phyloP scores from a whole-genome alignment of 2,113 vertebrate genomes.

The Tonatia bakeri region DNA sequence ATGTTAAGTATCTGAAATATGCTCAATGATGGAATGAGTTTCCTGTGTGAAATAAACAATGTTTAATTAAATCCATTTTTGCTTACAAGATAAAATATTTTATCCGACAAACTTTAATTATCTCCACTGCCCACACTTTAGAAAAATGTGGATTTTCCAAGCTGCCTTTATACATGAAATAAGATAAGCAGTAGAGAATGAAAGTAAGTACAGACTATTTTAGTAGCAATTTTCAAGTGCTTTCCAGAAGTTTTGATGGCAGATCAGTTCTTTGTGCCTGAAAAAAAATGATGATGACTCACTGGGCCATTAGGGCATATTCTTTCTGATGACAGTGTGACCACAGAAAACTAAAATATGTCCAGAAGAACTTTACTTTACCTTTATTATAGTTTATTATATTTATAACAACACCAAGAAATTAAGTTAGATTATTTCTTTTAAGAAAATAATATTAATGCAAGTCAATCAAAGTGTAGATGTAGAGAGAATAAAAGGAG shows the following conservation, averaged over 20 bases:
- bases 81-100: constrained; percentile 51
- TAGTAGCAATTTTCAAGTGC: not conserved
- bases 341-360: not conserved
- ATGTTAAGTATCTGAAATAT: constrained; percentile 42
- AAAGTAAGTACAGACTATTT: constrained; percentile 21
- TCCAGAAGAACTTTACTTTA: not conserved
- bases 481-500: not conserved
- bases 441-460: not conserved
- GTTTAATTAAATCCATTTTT: constrained; percentile 54
- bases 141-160: constrained; percentile 49
- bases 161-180: constrained; percentile 38
- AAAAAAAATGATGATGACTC: not conserved
- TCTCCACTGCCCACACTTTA: constrained; percentile 29
- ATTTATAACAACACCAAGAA: not conserved
- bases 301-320: not conserved
- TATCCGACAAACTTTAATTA: constrained; percentile 58
- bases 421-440: not conserved
- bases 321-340: not conserved
- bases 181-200: constrained; percentile 11
- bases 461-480: not conserved
- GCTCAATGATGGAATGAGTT: constrained; percentile 5
- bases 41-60: constrained; percentile 53
- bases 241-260: not conserved
- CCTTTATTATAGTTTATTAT: not conserved
- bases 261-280: not conserved